phyloP scores from a whole-genome alignment of 2,888 invertebrate genomes.

The Exephanes ischioxanthus region DNA sequence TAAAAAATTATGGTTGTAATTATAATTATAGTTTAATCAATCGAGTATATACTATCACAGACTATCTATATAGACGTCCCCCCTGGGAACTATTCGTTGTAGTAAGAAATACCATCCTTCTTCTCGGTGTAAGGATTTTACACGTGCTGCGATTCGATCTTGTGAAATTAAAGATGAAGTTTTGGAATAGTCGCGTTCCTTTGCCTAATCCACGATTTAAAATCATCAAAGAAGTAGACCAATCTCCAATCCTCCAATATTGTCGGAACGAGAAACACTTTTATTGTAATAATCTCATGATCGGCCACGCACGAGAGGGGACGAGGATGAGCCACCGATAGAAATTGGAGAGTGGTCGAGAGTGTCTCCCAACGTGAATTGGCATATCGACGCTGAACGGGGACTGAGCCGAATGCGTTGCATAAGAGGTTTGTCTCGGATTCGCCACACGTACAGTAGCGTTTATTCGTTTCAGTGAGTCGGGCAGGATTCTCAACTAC shows the following conservation, averaged over 20 bases:
- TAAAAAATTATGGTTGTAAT: too few relatives aligned
- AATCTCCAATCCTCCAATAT: background rate
- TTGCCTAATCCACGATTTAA: background rate
- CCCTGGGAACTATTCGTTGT: too few relatives aligned
- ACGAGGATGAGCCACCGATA: background rate
- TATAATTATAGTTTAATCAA: too few relatives aligned
- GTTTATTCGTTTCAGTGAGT: background rate
- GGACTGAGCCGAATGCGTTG: slow-evolving; percentile 68
- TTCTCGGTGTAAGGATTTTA: too few relatives aligned
- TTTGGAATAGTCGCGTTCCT: too few relatives aligned
- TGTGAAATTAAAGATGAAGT: too few relatives aligned
- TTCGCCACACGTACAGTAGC: slow-evolving; percentile 31
- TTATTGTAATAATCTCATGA: background rate
- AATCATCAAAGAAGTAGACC: background rate
- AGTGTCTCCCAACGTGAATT: slow-evolving; percentile 33
- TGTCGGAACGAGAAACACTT: background rate
- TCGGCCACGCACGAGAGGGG: background rate
- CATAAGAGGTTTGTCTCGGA: slow-evolving; percentile 73
- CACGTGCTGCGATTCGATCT: too few relatives aligned
- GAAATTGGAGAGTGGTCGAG: slow-evolving; percentile 14
- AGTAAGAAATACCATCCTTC: too few relatives aligned
- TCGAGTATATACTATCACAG: too few relatives aligned
- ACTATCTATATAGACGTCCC: too few relatives aligned
- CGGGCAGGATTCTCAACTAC: slow-evolving; percentile 13
- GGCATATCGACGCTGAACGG: slow-evolving; percentile 37